Evolutionary conservation across 2,797 vertebrate species (phyloP), one percentile per base, ranked within the genome.

Genomic region (Sebastes nivosus): DNA sequence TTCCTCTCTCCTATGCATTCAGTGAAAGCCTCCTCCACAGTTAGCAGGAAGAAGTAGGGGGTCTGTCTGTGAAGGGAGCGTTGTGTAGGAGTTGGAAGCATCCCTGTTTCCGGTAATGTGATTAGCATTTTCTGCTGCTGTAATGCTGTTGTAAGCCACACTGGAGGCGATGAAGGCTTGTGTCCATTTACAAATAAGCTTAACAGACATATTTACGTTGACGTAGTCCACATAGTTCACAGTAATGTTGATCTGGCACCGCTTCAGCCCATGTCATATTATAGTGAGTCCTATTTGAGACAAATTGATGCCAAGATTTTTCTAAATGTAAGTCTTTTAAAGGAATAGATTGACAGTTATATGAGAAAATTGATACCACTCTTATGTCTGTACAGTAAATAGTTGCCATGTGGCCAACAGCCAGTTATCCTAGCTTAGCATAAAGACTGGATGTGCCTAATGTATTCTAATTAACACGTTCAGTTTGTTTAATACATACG

Each of bases 21-120:
- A 65, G 73, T 36, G 75, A 79, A 76, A 63, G 76, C 68, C 50
- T 64, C 61, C 81, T 80, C 70, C 72, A 73, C 79, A 67, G 84
- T 79, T 68, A 73, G 77, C 76, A 46, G 72, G 73, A 55, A 88
- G 81, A 54, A 77, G 75, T 46, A 18, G 24, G 58, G 72, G 42
- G 27, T 52, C 65, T 71, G 63, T 66, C 61, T 83, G 82, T 81
- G 75, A 83, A 73, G 81, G 63, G 63, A 77, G 54, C 46, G 52
- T 46, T 75, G 84, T 63, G 79, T 83, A 57, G 69, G 60, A 86
- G 76, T 82, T 75, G 79, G 77, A 88, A 68, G 69, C 80, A n/a
- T 84, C 76, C 58, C 64, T 46, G 69, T 81, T 81, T 82, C 64
- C 54, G 50, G 18, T 80, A 71, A 90, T 83, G 77, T 84, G 75